Conservation (phyloP, 2,888 invertebrate species). For the Nephrotoma appendiculata region DNA sequence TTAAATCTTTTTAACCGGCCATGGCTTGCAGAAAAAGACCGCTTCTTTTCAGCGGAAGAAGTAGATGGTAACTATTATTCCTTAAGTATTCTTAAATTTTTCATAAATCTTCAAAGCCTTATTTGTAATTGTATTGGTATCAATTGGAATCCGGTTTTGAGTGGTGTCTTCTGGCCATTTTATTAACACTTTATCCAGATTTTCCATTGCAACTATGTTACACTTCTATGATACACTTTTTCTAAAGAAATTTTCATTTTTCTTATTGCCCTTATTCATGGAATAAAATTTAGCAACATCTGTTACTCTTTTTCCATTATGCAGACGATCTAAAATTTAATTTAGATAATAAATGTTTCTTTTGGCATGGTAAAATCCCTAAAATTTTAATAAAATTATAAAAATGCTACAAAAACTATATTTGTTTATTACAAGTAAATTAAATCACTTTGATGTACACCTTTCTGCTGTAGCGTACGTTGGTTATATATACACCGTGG, state of each 20-base stretch:
- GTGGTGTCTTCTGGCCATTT: too few species aligned
- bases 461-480: too few species aligned
- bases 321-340: slow-evolving; percentile 6
- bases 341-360: slow-evolving; percentile 1
- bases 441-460: too few species aligned
- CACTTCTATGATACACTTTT: slow-evolving; percentile 3
- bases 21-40: too few species aligned
- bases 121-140: neutral
- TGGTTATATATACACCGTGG: too few species aligned
- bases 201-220: too few species aligned
- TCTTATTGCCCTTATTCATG: slow-evolving; percentile 11
- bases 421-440: too few species aligned
- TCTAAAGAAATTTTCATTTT: slow-evolving; percentile 9
- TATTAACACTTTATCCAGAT: slow-evolving; percentile 3
- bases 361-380: neutral
- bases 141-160: too few species aligned
- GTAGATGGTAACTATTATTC: neutral
- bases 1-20: slow-evolving; percentile 9
- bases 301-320: slow-evolving; percentile 8
- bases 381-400: too few species aligned
- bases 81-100: neutral
- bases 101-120: neutral
- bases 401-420: too few species aligned
- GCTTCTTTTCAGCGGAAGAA: too few species aligned
- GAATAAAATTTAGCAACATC: slow-evolving; percentile 12